A percentile compares a stretch with the other conserved stretches of the same genome.
Conservation (phyloP, 2,113 vertebrate species). For the Gnathochromis pfefferi region DNA sequence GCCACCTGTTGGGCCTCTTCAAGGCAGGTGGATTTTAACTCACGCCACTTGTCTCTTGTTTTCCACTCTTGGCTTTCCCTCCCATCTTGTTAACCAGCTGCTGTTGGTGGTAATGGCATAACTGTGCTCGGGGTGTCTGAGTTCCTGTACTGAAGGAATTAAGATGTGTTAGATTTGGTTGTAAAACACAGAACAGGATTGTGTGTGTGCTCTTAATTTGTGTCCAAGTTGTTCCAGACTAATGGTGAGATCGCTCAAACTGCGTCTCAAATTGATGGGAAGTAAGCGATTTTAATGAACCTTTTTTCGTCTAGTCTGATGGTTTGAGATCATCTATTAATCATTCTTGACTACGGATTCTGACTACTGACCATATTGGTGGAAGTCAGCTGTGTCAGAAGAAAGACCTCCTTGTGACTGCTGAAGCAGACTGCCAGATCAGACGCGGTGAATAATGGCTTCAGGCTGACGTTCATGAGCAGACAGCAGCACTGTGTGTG, state of each 20-base stretch:
- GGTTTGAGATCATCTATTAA: not conserved
- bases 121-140: not conserved
- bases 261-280: not conserved
- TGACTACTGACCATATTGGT: not conserved
- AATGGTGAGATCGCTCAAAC: not conserved
- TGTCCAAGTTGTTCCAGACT: not conserved
- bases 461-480: not conserved
- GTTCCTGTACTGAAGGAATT: not conserved
- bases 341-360: not conserved
- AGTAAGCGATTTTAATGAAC: not conserved
- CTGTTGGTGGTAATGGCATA: not conserved
- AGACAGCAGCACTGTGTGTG: not conserved
- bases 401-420: slow-evolving; percentile 27
- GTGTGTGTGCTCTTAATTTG: not conserved
- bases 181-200: not conserved
- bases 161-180: not conserved
- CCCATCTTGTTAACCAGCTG: not conserved
- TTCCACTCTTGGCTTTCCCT: not conserved
- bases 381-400: slow-evolving; percentile 21
- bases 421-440: slow-evolving; percentile 6
- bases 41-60: not conserved
- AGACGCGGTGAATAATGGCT: not conserved
- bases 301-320: not conserved
- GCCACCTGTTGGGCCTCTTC: slow-evolving; percentile 2
- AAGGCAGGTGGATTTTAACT: slow-evolving; percentile 1